Base-by-base conservation (phyloP, 2,888 invertebrate genomes). In the Diaprepes abbreviatus region DNA sequence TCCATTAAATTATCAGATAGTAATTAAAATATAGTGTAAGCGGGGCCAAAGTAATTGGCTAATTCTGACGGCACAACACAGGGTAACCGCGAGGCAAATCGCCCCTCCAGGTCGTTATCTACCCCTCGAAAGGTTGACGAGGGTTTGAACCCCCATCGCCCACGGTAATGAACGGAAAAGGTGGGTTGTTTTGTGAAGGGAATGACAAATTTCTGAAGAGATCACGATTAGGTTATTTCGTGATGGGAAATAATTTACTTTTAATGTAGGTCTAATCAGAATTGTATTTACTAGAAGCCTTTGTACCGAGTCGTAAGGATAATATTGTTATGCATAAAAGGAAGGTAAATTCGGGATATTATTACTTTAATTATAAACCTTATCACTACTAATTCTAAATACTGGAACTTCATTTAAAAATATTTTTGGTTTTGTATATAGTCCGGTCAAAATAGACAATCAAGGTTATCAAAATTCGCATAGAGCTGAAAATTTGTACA, bases 1-100 rank as follows among this genome's bases (percentile, higher is more conserved):
- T 63, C 40, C 58, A 71, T 69, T 72, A 60, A 68, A 82, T 83
- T 81, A 83, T 83, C 82, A 78, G 81, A 83, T 83, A 80, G 83
- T 83, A 84, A 84, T 84, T 84, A 84, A 83, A 84, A 84, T 81
- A 83, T 82, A 81, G 80, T 80, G 79, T 80, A 80, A 80, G 80
- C 35, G 55, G 79, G 82, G 80, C 79, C 77, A 79, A 74, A 79
- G 83, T 83, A 84, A 84, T 84, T 84, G 84, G 82, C 83, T 84
- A 83, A 84, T 83, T 83, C 81, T 80, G 82, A 80, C 82, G 79
- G 82, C 82, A 82, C 82, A 83, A 83, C 83, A 82, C 82, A 82
- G 83, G 83, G 83, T 82, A 83, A 84, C 84, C 84, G 83, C 84
- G 83, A 81, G 77, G 82, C 81, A 83, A 83, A 83, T 83, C 82